These are phyloP conservation scores for Ceramica pisi DNA, from an alignment of 2,888 invertebrate species.

Conservation along the genomic window DNA sequence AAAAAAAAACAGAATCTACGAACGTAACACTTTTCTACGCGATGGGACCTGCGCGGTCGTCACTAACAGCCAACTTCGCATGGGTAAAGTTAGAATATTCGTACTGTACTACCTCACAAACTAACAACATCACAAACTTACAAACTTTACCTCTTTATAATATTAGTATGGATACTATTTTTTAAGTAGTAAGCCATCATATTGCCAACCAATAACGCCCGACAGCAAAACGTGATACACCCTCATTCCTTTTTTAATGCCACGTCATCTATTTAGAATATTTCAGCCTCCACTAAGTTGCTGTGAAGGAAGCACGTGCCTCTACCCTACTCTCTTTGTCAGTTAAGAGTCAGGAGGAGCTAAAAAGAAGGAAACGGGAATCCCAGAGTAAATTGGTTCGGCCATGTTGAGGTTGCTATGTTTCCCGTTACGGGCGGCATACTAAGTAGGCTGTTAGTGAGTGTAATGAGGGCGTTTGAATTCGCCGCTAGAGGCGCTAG, in stretches of 20 bases:
- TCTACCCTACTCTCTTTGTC: constrained; percentile 40
- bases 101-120: too few relatives aligned
- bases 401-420: constrained; percentile 21
- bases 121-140: too few relatives aligned
- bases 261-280: constrained; percentile 21
- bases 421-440: constrained; percentile 21
- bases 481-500: too few relatives aligned
- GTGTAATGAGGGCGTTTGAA: too few relatives aligned
- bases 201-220: background rate
- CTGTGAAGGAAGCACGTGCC: constrained; percentile 31
- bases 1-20: too few relatives aligned
- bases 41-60: too few relatives aligned
- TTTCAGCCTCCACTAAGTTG: constrained; percentile 9
- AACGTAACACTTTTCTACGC: too few relatives aligned
- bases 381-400: constrained; percentile 32
- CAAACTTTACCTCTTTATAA: too few relatives aligned
- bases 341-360: constrained; percentile 10
- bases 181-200: background rate
- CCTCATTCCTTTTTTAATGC: constrained; percentile 9
- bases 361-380: constrained; percentile 35
- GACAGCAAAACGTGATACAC: background rate
- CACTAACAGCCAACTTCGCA: too few relatives aligned
- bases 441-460: constrained; percentile 34
- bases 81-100: too few relatives aligned
- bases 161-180: background rate